Evolutionary conservation across 2,797 vertebrate species (phyloP).

Genomic region (Choloepus didactylus): DNA sequence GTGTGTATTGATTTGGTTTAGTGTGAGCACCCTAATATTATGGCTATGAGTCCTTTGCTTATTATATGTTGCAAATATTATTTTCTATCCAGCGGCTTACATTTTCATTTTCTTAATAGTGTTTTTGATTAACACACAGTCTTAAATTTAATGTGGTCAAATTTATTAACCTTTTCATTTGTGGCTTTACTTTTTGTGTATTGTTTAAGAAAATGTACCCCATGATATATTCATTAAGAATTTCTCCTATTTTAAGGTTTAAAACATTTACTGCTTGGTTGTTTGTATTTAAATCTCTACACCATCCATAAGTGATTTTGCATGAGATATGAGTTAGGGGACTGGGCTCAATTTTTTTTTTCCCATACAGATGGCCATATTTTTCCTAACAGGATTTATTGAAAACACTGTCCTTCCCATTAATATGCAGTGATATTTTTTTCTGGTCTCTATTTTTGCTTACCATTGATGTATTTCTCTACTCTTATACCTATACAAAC

Average conservation of each 20-base stretch:
- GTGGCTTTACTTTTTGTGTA: background rate
- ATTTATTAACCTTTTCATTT: background rate
- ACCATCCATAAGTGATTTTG: background rate
- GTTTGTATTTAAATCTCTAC: background rate
- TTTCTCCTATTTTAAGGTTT: background rate
- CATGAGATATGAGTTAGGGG: background rate
- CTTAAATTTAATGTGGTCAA: background rate
- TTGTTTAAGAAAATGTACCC: background rate
- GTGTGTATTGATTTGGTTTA: background rate
- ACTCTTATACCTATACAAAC: background rate
- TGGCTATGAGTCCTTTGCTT: background rate
- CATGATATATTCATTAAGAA: background rate
- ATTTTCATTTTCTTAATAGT: background rate
- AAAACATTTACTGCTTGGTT: background rate
- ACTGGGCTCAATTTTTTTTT: background rate
- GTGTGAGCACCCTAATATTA: background rate
- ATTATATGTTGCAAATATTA: background rate
- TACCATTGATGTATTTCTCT: background rate
- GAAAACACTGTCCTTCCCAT: background rate
- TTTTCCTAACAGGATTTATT: background rate
- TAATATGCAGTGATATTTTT: background rate
- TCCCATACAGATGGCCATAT: background rate
- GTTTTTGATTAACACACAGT: background rate
- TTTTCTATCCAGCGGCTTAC: background rate
- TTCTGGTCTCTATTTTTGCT: background rate